Base-by-base conservation (phyloP, 2,797 vertebrate genomes). In the Ceryle rudis region DNA sequence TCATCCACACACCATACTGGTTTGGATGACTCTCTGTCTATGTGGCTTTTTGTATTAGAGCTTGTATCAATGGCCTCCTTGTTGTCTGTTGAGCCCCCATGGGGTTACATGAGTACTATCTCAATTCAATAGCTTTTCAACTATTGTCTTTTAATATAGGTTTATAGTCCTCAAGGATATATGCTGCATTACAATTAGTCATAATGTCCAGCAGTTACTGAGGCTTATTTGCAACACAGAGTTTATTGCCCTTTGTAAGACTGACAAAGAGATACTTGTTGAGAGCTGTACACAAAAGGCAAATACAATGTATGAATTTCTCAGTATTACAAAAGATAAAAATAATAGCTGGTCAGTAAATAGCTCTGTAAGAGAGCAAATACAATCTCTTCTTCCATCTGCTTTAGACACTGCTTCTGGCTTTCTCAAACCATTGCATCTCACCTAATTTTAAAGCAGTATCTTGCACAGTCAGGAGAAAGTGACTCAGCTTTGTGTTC, bases 141-240 rank as follows among this genome's bases (percentile, higher is more conserved):
- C 97, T 92, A 98, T 97, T 98, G 98, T 98, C 94, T 98, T 97
- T 97, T 96, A 95, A 95, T 97, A 98, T 98, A 98, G 97, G 97
- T 98, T 98, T 97, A 96, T 96, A 97, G 97, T 97, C 97, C 94
- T 98, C 95, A 95, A 96, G 98, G 97, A 98, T 97, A 98, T 97
- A 98, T 93, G 98, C 97, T 97, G 98, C 96, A 97, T 98, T 97
- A 98, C 97, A 98, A 98, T 98, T 98, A 98, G 97, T 98, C 98
- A 98, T 97, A 95, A 97, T 78, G 95, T 95, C 97, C 98, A 97
- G 97, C 92, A 75, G 97, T 95, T 97, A 97, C 97, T 93, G 95
- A 95, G 97, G 97, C 97, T 97, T 96, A 97, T 97, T 98, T 97
- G 97, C 96, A 95, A 96, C 96, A 81, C 83, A 96, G 97, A 97